These are phyloP conservation scores for Nezara viridula DNA, from an alignment of 2,888 invertebrate species.

Conservation along the genomic window DNA sequence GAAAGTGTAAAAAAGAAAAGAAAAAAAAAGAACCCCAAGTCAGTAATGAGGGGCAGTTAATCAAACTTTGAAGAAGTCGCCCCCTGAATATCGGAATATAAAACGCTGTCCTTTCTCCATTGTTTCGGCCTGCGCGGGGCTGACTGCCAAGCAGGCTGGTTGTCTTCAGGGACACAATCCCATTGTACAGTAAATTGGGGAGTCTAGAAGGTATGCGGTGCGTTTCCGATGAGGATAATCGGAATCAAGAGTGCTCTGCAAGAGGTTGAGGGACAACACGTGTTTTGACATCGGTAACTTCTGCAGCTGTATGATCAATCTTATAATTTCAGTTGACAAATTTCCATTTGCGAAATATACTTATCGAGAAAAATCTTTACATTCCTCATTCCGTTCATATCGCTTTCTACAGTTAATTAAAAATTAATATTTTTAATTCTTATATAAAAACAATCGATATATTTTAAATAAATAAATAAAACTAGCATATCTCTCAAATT, in stretches of 20 bases:
- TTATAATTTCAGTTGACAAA: too few relatives aligned
- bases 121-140: background rate
- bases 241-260: background rate
- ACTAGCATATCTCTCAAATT: too few relatives aligned
- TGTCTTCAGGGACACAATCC: background rate
- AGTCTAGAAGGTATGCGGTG: background rate
- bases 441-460: too few relatives aligned
- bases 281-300: too few relatives aligned
- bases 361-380: too few relatives aligned
- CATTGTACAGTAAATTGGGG: background rate
- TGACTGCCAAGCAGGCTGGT: constrained; percentile 1
- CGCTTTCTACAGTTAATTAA: too few relatives aligned
- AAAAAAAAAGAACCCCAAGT: background rate
- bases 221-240: background rate
- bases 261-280: background rate
- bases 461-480: too few relatives aligned
- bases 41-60: constrained; percentile 28
- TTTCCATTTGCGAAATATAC: too few relatives aligned
- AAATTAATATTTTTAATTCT: too few relatives aligned
- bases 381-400: too few relatives aligned
- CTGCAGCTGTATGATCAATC: too few relatives aligned
- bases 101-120: constrained; percentile 15
- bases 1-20: constrained; percentile 13
- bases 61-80: constrained; percentile 26
- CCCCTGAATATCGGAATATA: constrained; percentile 32